These are phyloP conservation scores for Perca flavescens DNA, from an alignment of 2,113 vertebrate species.

Conservation along the genomic window DNA sequence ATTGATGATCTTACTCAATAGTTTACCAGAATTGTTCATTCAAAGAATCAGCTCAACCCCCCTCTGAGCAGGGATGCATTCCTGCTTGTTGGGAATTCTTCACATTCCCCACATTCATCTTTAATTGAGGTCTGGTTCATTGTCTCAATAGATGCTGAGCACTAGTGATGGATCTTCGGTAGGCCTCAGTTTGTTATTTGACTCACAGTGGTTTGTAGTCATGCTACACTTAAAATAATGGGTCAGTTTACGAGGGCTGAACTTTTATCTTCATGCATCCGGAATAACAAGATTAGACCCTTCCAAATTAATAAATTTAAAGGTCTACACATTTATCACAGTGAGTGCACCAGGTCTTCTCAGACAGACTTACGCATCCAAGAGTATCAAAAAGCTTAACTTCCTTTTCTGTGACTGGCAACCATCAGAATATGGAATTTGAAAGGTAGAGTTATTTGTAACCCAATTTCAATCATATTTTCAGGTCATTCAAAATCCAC, in stretches of 20 bases:
- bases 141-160: slow-evolving; percentile 45
- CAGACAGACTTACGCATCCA: slow-evolving; percentile 1
- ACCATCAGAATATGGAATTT: neutral
- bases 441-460: slow-evolving; percentile 8
- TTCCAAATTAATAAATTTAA: slow-evolving; percentile 21
- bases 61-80: slow-evolving; percentile 33
- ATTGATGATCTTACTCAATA: neutral
- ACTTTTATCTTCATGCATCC: slow-evolving; percentile 52
- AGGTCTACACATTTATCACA: slow-evolving; percentile 9
- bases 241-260: neutral
- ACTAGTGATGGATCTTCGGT: slow-evolving; percentile 4
- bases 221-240: slow-evolving; percentile 14
- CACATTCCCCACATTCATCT: slow-evolving; percentile 74
- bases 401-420: slow-evolving; percentile 1
- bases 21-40: slow-evolving; percentile 16
- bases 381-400: neutral
- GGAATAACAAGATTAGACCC: slow-evolving; percentile 51
- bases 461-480: neutral
- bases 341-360: slow-evolving; percentile 1
- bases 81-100: slow-evolving; percentile 61
- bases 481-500: slow-evolving; percentile 4
- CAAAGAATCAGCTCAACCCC: slow-evolving; percentile 24
- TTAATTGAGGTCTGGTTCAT: slow-evolving; percentile 63
- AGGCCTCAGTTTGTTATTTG: slow-evolving; percentile 5
- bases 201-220: slow-evolving; percentile 12